Conservation (phyloP, 2,888 invertebrate species). For the Apodemia hepburni region DNA sequence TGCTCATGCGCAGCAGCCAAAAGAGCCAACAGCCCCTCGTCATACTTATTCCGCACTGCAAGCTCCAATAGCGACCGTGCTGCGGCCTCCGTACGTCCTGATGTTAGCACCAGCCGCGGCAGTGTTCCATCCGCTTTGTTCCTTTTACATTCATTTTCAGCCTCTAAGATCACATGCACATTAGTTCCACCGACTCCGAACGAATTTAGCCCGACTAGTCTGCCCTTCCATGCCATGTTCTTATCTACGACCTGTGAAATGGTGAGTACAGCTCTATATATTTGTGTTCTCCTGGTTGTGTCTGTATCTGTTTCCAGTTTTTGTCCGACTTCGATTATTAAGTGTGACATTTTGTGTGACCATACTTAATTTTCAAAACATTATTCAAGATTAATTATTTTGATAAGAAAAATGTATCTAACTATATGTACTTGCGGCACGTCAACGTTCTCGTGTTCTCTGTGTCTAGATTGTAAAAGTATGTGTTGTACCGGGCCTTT, state of each 20-base stretch:
- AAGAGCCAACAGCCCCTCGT: background rate
- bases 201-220: background rate
- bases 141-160: background rate
- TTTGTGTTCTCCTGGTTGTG: too few species aligned
- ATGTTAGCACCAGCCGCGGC: slow-evolving; percentile 89
- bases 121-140: slow-evolving; percentile 62
- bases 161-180: background rate
- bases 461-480: too few species aligned
- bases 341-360: too few species aligned
- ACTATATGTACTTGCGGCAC: too few species aligned
- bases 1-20: background rate
- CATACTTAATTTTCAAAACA: too few species aligned
- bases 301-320: too few species aligned
- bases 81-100: slow-evolving; percentile 91
- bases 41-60: slow-evolving; percentile 88
- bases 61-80: slow-evolving; percentile 93
- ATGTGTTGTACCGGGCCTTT: too few species aligned
- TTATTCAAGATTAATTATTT: too few species aligned
- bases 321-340: too few species aligned
- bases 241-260: background rate
- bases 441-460: too few species aligned
- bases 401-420: too few species aligned
- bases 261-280: too few species aligned
- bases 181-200: background rate
- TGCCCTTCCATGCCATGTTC: background rate